Conservation (phyloP, 2,888 invertebrate genomes). For the Coleophora flavipennella region DNA sequence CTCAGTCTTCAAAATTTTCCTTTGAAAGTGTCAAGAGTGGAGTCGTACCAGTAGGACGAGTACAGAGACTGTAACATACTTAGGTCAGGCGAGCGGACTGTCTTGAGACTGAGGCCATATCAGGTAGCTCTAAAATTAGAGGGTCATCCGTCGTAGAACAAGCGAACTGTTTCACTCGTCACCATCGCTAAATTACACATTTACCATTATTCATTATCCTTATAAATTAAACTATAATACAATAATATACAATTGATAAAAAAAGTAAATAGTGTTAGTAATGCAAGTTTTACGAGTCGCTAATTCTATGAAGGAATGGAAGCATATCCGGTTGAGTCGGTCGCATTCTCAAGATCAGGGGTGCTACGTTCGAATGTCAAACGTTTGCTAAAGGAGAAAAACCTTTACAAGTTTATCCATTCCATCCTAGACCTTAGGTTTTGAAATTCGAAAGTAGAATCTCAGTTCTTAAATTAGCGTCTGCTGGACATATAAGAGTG, state of each 20-base stretch:
- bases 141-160: constrained; percentile 62
- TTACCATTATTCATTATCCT: constrained; percentile 10
- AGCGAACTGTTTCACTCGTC: constrained; percentile 43
- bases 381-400: too few species aligned
- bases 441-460: constrained; percentile 50
- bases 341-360: constrained; percentile 68
- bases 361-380: constrained; percentile 48
- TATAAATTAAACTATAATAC: constrained; percentile 8
- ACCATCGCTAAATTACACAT: too few species aligned
- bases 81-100: constrained; percentile 64
- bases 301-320: constrained; percentile 66
- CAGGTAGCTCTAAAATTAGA: constrained; percentile 54
- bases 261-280: constrained; percentile 6
- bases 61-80: constrained; percentile 66
- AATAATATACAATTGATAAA: constrained; percentile 7
- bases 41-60: constrained; percentile 63
- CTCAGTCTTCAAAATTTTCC: too few species aligned
- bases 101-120: constrained; percentile 73
- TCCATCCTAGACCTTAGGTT: neutral
- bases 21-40: constrained; percentile 35
- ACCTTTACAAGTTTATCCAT: too few species aligned
- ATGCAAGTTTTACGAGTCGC: constrained; percentile 35
- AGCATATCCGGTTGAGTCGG: constrained; percentile 47
- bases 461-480: constrained; percentile 57
- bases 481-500: constrained; percentile 66